Conservation (phyloP, 30 jellyfish, hydroid and myxozoan genomes). For the Sanderia malayensis region DNA sequence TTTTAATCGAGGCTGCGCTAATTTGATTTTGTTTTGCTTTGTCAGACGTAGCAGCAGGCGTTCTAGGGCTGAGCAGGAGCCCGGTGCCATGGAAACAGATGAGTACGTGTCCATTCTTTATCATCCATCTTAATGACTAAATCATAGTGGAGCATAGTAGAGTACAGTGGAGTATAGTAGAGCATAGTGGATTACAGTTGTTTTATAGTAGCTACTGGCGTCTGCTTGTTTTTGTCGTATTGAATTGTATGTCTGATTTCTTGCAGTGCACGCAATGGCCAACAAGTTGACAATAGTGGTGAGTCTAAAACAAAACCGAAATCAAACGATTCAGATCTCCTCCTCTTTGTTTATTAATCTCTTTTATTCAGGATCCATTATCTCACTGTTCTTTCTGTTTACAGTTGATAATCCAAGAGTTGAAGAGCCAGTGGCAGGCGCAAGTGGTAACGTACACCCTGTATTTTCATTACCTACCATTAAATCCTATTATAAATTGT, state of each 20-base stretch:
- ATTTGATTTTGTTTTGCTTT: neutral
- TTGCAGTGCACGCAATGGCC: slow-evolving; percentile 50
- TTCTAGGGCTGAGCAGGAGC: slow-evolving; percentile 87
- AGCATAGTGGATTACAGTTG: no score
- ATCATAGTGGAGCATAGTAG: no score
- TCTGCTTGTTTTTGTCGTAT: no score
- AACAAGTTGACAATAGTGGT: slow-evolving; percentile 50
- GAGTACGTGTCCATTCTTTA: no score
- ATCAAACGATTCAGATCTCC: no score
- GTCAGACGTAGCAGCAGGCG: slow-evolving; percentile 70
- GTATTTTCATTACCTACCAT: neutral
- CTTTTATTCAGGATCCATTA: neutral
- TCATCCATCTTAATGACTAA: no score
- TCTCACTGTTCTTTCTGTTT: neutral
- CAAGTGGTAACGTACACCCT: slow-evolving; percentile 31
- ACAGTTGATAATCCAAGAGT: slow-evolving; percentile 44
- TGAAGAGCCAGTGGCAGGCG: slow-evolving; percentile 64
- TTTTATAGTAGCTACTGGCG: no score
- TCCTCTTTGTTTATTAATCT: neutral
- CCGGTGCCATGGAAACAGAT: slow-evolving; percentile 70
- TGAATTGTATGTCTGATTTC: no score
- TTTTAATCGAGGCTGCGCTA: no score
- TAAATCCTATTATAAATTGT: no score
- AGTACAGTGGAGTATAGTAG: no score
- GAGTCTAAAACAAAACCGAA: no score